Evolutionary conservation across 1,140 invertebrate genomes (phyloP).

Genomic region (Aphelinus certus): DNA sequence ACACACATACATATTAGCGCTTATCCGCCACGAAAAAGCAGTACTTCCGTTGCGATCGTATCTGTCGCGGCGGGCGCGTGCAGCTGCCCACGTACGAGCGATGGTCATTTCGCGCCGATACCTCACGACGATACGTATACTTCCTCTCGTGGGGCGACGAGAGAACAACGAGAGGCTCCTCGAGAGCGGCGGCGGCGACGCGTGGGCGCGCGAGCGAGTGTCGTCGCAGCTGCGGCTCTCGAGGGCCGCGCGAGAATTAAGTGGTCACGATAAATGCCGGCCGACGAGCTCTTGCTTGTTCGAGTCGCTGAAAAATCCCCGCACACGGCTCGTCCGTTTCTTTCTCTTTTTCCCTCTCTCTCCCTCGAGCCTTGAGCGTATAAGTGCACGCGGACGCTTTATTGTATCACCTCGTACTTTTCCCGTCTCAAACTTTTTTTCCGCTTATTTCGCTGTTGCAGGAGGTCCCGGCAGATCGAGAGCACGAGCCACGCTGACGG

Average conservation of each 20-base stretch:
- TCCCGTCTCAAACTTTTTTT: background rate
- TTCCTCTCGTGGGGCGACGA: slow-evolving; percentile 8
- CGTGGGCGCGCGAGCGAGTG: slow-evolving; percentile 15
- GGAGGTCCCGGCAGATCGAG: background rate
- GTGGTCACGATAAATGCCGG: slow-evolving; percentile 45
- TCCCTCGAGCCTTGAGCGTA: no score
- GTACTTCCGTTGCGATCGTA: no score
- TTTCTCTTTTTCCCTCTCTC: no score
- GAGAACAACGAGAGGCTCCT: background rate
- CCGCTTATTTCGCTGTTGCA: background rate
- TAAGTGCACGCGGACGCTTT: slow-evolving; percentile 9
- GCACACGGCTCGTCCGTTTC: no score
- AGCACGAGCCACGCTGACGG: no score
- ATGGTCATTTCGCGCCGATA: slow-evolving; percentile 39
- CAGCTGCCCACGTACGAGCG: background rate
- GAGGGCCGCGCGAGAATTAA: slow-evolving; percentile 37
- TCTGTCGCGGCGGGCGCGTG: no score
- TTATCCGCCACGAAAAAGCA: no score
- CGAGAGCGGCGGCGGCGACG: background rate
- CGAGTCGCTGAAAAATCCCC: background rate
- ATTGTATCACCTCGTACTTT: slow-evolving; percentile 1
- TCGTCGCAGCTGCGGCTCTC: background rate
- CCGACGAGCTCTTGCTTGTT: slow-evolving; percentile 30
- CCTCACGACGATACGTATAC: slow-evolving; percentile 18
- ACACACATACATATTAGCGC: no score